Conservation (phyloP, 1,140 invertebrate species). For the Geopemphigus sp. region DNA sequence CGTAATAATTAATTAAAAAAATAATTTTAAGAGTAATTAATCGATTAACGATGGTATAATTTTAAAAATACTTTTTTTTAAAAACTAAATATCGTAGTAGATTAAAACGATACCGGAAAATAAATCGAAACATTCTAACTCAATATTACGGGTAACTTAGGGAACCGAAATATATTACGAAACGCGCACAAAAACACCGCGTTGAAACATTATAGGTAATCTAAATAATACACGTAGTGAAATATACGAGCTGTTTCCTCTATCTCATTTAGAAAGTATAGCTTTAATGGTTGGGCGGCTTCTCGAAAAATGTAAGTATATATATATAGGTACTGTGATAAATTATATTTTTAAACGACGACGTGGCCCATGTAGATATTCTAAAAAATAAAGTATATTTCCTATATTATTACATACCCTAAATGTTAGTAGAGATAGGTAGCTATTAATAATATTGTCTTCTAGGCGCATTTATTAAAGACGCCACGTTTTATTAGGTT, state of each 20-base stretch:
- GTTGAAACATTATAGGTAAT: neutral
- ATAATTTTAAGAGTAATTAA: no score
- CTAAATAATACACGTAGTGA: neutral
- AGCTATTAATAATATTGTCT: conserved; percentile 25
- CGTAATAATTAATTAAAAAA: no score
- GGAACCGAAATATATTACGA: no score
- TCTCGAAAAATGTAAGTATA: neutral
- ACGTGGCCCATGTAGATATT: neutral
- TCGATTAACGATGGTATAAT: no score
- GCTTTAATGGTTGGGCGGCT: conserved; percentile 5
- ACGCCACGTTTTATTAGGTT: conserved; percentile 45
- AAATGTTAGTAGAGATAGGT: neutral
- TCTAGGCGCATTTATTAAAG: neutral
- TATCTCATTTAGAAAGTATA: neutral
- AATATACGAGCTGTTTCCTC: neutral
- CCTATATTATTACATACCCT: neutral
- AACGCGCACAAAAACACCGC: neutral
- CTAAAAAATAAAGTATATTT: conserved; percentile 1
- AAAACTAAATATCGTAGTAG: no score
- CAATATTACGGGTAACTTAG: no score
- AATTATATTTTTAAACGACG: conserved; percentile 31
- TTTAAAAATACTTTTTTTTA: no score
- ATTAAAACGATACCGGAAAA: no score
- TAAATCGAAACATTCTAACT: no score
- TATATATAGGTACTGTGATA: neutral